Conservation (phyloP, 2,797 vertebrate species). For the Sphenodon punctatus region DNA sequence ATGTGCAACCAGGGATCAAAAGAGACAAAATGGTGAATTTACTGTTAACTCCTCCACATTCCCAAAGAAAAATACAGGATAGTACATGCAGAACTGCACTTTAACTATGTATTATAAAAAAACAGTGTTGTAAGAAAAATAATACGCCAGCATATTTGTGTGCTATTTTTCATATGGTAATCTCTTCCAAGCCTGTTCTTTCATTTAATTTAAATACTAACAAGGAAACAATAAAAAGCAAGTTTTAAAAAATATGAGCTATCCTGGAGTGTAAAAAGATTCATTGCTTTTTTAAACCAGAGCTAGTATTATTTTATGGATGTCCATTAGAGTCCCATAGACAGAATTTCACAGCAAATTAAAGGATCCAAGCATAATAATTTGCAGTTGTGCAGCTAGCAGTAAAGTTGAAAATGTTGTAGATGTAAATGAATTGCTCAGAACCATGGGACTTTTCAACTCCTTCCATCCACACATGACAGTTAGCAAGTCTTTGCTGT, state of each 20-base stretch:
- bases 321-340: background rate
- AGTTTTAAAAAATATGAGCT: background rate
- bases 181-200: background rate
- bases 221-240: background rate
- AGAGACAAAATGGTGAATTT: background rate
- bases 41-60: constrained; percentile 9
- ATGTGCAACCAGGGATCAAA: background rate
- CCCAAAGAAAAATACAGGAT: background rate
- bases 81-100: background rate
- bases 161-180: background rate
- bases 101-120: background rate
- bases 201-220: background rate
- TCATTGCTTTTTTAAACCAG: background rate
- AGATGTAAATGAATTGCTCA: background rate
- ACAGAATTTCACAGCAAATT: background rate
- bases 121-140: background rate
- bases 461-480: background rate
- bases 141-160: background rate
- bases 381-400: background rate
- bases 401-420: background rate
- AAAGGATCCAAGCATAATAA: background rate
- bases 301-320: background rate
- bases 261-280: constrained; percentile 4
- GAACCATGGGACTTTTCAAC: background rate
- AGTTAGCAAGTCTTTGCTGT: background rate